Conservation (phyloP, 2,797 vertebrate genomes). For the Jordanella pulchra region DNA sequence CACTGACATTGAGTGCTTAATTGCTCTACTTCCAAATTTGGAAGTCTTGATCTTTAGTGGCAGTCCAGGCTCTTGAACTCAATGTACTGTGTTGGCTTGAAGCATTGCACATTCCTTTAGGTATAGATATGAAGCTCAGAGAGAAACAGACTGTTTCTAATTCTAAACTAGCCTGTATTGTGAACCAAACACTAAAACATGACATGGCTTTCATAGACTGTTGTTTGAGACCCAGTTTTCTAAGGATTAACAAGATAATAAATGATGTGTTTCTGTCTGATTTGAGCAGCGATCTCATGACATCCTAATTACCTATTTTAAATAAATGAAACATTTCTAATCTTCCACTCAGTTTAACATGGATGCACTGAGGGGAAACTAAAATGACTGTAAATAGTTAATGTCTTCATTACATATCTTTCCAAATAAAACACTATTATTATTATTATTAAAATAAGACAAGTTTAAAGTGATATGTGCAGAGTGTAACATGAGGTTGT, state of each 20-base stretch:
- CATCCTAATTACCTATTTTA: constrained; percentile 52
- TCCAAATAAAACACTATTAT: no score
- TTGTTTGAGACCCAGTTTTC: constrained; percentile 13
- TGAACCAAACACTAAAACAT: constrained; percentile 36
- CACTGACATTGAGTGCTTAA: constrained; percentile 74
- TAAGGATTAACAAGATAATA: constrained; percentile 31
- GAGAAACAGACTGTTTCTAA: constrained; percentile 48
- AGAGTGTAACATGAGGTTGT: constrained; percentile 24
- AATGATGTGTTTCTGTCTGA: constrained; percentile 38
- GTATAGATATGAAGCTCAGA: constrained; percentile 51
- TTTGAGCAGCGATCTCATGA: constrained; percentile 57
- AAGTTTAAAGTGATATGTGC: constrained; percentile 26
- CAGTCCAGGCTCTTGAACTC: constrained; percentile 66
- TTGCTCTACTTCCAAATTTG: constrained; percentile 71
- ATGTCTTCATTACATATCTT: no score
- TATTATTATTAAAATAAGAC: constrained; percentile 5
- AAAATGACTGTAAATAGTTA: no score
- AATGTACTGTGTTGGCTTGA: constrained; percentile 57
- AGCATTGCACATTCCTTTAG: constrained; percentile 58
- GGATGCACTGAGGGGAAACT: neutral
- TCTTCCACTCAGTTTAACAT: constrained; percentile 57
- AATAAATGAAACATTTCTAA: constrained; percentile 76
- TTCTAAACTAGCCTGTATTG: constrained; percentile 41
- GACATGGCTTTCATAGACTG: constrained; percentile 26
- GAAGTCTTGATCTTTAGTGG: constrained; percentile 63